Evolutionary conservation across 2,797 vertebrate species (phyloP).

Genomic region (Botia kubotai): DNA sequence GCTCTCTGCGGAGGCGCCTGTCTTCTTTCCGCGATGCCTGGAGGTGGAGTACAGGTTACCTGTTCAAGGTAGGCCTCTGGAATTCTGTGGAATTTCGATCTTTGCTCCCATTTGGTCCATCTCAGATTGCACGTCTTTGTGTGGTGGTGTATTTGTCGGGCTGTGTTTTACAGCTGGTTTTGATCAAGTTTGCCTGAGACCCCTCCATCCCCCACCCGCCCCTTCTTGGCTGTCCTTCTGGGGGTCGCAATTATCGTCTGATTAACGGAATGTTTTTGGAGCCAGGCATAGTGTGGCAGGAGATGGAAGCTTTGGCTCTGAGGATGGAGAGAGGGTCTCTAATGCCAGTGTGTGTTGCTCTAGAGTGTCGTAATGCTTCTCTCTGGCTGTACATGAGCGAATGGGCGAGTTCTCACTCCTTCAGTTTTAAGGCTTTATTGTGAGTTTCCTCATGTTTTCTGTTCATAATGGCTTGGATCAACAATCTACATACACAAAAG

Average conservation of each 20-base stretch:
- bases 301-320: slow-evolving; percentile 45
- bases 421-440: slow-evolving; percentile 22
- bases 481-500: neutral
- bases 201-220: slow-evolving; percentile 63
- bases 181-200: slow-evolving; percentile 78
- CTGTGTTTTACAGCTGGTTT: slow-evolving; percentile 81
- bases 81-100: neutral
- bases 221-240: slow-evolving; percentile 56
- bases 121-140: slow-evolving; percentile 1
- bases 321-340: slow-evolving; percentile 42
- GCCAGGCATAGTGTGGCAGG: slow-evolving; percentile 41
- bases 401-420: neutral
- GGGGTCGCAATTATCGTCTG: slow-evolving; percentile 64
- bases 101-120: neutral
- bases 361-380: slow-evolving; percentile 24
- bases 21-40: slow-evolving; percentile 80
- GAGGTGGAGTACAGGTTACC: slow-evolving; percentile 84
- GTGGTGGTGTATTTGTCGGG: slow-evolving; percentile 78
- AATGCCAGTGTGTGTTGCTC: slow-evolving; percentile 43
- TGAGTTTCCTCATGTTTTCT: neutral
- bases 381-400: neutral
- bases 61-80: slow-evolving; percentile 70
- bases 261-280: slow-evolving; percentile 63
- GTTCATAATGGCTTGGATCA: slow-evolving; percentile 3
- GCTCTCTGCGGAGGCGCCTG: slow-evolving; percentile 78